phyloP scores from a whole-genome alignment of 2,113 vertebrate species.

The Pelodiscus sinensis region DNA sequence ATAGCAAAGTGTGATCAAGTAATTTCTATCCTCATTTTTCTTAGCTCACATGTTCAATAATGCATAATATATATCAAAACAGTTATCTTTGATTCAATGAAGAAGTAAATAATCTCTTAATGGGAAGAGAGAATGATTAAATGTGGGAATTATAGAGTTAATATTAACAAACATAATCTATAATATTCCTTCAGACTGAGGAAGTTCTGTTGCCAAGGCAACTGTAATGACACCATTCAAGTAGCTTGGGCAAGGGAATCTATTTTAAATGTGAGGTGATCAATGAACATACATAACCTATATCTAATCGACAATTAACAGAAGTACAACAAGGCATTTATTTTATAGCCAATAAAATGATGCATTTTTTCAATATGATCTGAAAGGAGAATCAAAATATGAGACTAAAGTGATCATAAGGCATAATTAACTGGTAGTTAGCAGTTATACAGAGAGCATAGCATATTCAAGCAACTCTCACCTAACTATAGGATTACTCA shows the following conservation, averaged over 20 bases:
- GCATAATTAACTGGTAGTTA: background rate
- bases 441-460: background rate
- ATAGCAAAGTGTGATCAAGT: background rate
- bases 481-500: too few species aligned
- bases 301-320: background rate
- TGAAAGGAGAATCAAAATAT: background rate
- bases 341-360: background rate
- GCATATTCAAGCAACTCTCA: background rate
- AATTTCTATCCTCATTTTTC: background rate
- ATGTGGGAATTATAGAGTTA: background rate
- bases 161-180: background rate
- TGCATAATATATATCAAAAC: background rate
- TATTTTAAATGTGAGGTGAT: background rate
- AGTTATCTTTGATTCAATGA: background rate
- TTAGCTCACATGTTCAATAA: background rate
- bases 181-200: background rate
- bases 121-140: background rate
- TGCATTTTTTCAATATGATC: background rate
- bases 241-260: background rate
- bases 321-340: background rate
- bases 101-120: background rate
- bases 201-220: slow-evolving; percentile 1
- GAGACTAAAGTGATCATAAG: background rate
- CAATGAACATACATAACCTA: background rate
- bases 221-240: background rate